Conservation (phyloP, 1,140 invertebrate genomes). For the Drosophila pseudoobscura region DNA sequence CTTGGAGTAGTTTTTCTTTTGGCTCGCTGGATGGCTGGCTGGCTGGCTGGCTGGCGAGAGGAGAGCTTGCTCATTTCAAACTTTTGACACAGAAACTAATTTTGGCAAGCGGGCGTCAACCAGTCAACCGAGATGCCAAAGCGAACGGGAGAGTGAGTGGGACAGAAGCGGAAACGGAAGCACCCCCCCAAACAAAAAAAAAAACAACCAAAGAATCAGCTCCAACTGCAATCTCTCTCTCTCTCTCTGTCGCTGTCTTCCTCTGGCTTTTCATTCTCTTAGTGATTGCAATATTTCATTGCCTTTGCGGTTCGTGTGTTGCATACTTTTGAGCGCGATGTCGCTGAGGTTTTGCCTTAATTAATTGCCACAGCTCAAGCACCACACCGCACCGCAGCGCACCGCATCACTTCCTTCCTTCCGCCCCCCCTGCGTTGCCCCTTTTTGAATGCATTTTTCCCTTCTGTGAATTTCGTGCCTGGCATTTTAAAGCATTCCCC, state of each 20-base stretch:
- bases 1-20: constrained; percentile 47
- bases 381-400: not conserved
- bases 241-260: constrained; percentile 30
- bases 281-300: constrained; percentile 82
- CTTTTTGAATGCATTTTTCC: constrained; percentile 52
- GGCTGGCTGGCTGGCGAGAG: constrained; percentile 18
- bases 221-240: constrained; percentile 2
- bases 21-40: constrained; percentile 18
- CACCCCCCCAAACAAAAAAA: not conserved
- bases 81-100: constrained; percentile 82
- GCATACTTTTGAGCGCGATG: constrained; percentile 68
- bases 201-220: constrained; percentile 25
- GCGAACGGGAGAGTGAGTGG: constrained; percentile 6
- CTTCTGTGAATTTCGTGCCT: constrained; percentile 20
- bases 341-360: constrained; percentile 76
- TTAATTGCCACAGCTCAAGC: constrained; percentile 60
- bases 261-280: constrained; percentile 77
- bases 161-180: not conserved
- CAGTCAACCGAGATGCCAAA: constrained; percentile 51
- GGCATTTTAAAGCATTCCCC: constrained; percentile 52
- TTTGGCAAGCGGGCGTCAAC: constrained; percentile 75
- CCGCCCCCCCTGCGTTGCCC: constrained; percentile 25
- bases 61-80: constrained; percentile 78
- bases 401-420: not conserved
- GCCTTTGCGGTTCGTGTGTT: constrained; percentile 81